These are phyloP conservation scores for Allolobophora icterica DNA, from an alignment of 2,888 invertebrate genomes.

Conservation along the genomic window DNA sequence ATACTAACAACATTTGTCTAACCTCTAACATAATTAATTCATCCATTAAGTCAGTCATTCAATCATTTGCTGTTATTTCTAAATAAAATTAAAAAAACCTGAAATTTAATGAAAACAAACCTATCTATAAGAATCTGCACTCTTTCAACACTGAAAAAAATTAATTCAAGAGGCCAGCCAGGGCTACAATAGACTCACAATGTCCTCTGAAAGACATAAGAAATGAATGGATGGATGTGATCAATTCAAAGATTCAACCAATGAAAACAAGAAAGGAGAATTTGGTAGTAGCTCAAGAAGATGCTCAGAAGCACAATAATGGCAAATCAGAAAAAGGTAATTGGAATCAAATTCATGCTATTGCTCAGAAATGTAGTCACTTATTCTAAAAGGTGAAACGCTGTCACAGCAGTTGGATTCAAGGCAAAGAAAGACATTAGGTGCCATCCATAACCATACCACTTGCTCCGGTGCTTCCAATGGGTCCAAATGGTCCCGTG, in stretches of 20 bases:
- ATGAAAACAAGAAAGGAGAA: not conserved
- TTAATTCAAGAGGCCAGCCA: not conserved
- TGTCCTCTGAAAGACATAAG: not conserved
- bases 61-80: not conserved
- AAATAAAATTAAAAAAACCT: not conserved
- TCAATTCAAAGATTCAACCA: not conserved
- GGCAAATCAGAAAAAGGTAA: not conserved
- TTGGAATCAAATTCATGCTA: not conserved
- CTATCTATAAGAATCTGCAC: not conserved
- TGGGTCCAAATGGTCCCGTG: not conserved
- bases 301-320: not conserved
- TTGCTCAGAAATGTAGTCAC: not conserved
- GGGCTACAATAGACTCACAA: not conserved
- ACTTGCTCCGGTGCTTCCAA: constrained; percentile 21
- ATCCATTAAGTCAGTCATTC: not conserved
- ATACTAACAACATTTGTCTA: not conserved
- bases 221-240: not conserved
- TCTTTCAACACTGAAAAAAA: not conserved
- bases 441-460: not conserved
- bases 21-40: not conserved
- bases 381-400: not conserved
- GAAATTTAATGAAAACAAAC: not conserved
- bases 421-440: not conserved
- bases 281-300: not conserved
- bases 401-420: not conserved